Percentiles rank a stretch among this genome's conserved stretches.
Conservation (phyloP, 2,888 invertebrate genomes). For the Leptinotarsa peninsularis region DNA sequence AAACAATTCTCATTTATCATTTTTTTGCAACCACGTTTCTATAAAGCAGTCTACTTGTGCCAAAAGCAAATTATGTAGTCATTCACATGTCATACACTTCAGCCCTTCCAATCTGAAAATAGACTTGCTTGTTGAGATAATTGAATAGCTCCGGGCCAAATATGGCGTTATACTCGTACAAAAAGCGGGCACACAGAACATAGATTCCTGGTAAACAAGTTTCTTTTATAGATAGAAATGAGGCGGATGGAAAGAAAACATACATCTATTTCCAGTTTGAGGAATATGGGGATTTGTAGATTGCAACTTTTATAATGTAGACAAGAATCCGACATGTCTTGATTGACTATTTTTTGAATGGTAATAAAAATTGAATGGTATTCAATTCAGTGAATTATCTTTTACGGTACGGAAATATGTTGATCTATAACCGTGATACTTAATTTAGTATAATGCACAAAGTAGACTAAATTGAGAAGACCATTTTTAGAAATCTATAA, state of each 20-base stretch:
- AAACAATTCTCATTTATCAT: background rate
- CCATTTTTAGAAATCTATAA: too few relatives aligned
- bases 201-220: slow-evolving; percentile 11
- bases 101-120: slow-evolving; percentile 36
- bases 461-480: too few relatives aligned
- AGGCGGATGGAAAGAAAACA: background rate
- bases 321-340: background rate
- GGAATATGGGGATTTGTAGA: background rate
- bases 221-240: background rate
- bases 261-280: background rate
- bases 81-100: background rate
- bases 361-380: background rate
- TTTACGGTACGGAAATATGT: too few relatives aligned
- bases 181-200: slow-evolving; percentile 2
- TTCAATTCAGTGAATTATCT: too few relatives aligned
- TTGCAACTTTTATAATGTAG: background rate
- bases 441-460: too few relatives aligned
- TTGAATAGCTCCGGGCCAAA: slow-evolving; percentile 35
- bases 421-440: too few relatives aligned
- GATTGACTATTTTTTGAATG: background rate
- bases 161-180: slow-evolving; percentile 20
- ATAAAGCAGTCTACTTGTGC: background rate
- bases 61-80: background rate
- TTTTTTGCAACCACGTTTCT: background rate
- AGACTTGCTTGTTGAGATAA: slow-evolving; percentile 35